A percentile compares a stretch with the other conserved stretches of the same genome.
phyloP scores from a whole-genome alignment of 1,140 invertebrate species.

The Drosophila littoralis region DNA sequence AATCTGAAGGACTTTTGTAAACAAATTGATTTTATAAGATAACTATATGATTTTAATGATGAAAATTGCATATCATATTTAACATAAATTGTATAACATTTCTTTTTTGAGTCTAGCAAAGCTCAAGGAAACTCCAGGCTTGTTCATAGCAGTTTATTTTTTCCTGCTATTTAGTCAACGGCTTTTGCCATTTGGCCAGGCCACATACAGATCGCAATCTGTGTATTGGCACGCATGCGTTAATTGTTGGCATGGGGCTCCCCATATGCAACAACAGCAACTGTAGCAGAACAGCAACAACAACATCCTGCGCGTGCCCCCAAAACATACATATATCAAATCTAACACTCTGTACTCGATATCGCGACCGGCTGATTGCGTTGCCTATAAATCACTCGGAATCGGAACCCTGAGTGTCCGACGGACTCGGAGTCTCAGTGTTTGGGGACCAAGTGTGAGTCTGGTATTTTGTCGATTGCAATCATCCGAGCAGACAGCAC shows the following conservation, averaged over 20 bases:
- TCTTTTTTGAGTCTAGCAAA: too few relatives aligned
- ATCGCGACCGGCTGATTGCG: constrained; percentile 76
- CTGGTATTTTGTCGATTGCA: constrained; percentile 68
- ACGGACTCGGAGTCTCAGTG: constrained; percentile 15
- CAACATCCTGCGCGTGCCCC: constrained; percentile 79
- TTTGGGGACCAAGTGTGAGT: constrained; percentile 33
- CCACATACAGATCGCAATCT: constrained; percentile 57
- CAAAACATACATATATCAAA: constrained; percentile 81
- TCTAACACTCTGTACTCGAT: constrained; percentile 73
- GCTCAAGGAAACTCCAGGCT: not conserved
- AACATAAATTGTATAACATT: not conserved
- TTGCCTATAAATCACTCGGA: constrained; percentile 72
- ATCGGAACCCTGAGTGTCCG: constrained; percentile 49
- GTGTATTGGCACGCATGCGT: constrained; percentile 71
- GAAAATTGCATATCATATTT: not conserved
- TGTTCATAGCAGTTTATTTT: not conserved
- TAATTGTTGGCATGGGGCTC: constrained; percentile 72
- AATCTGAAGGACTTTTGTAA: not conserved
- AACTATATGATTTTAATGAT: too few relatives aligned
- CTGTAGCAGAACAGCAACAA: constrained; percentile 33
- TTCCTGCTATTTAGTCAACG: constrained; percentile 10
- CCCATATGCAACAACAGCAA: constrained; percentile 36
- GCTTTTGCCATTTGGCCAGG: constrained; percentile 17
- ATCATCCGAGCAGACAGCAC: constrained; percentile 75
- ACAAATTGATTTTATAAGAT: too few relatives aligned